Conservation (phyloP, 2,888 invertebrate genomes). For the Atrina japonica region DNA sequence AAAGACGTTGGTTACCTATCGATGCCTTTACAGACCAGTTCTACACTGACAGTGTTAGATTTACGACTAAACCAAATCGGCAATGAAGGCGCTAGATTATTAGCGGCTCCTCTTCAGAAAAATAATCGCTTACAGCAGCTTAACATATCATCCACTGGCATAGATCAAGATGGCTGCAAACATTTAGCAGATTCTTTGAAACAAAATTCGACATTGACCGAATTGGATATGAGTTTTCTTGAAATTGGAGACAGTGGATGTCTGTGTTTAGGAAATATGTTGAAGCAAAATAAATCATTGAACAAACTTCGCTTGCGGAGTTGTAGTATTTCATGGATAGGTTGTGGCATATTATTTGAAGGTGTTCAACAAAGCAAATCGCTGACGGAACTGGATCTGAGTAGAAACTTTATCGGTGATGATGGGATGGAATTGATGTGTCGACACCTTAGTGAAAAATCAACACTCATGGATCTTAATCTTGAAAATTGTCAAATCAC, state of each 20-base stretch:
- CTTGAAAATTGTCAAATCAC: constrained; percentile 77
- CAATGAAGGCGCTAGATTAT: constrained; percentile 65
- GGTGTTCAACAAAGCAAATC: constrained; percentile 69
- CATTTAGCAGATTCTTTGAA: constrained; percentile 64
- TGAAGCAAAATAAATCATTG: constrained; percentile 67
- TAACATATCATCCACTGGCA: constrained; percentile 75
- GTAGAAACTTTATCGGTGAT: constrained; percentile 75
- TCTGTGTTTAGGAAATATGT: constrained; percentile 66
- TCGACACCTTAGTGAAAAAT: constrained; percentile 71
- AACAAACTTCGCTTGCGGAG: constrained; percentile 74
- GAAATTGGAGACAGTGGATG: constrained; percentile 75
- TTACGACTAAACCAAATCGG: constrained; percentile 75
- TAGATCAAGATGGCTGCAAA: constrained; percentile 68
- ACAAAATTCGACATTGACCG: constrained; percentile 63
- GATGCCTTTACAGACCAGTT: constrained; percentile 62
- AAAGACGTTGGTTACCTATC: constrained; percentile 66
- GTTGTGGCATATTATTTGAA: constrained; percentile 72
- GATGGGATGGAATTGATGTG: constrained; percentile 70
- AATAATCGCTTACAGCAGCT: constrained; percentile 67
- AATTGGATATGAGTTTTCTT: constrained; percentile 78
- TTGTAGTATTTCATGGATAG: constrained; percentile 72
- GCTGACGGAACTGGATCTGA: constrained; percentile 74
- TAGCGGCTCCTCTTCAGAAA: constrained; percentile 66
- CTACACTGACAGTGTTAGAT: constrained; percentile 70
- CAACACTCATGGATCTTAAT: constrained; percentile 71